phyloP scores from a whole-genome alignment of 2,888 invertebrate species.

The Lordiphosa fenestrarum region DNA sequence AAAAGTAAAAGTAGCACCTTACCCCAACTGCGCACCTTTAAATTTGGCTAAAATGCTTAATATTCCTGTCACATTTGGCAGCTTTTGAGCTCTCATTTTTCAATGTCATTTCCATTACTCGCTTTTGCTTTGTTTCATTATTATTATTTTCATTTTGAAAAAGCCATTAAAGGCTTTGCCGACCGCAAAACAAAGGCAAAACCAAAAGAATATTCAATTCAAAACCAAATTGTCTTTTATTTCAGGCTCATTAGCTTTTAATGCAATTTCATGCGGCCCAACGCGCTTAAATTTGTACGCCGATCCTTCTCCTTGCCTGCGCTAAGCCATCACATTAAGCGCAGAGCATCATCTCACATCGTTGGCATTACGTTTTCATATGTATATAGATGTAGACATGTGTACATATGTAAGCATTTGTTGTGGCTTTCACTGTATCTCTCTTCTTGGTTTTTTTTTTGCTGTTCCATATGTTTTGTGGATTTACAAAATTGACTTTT shows the following conservation, averaged over 20 bases:
- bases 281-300: conserved; percentile 63
- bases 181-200: conserved; percentile 15
- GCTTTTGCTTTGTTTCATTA: conserved; percentile 9
- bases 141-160: conserved; percentile 18
- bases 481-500: conserved; percentile 69
- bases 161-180: conserved; percentile 27
- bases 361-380: conserved; percentile 56
- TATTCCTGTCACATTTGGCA: conserved; percentile 18
- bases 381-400: conserved; percentile 4
- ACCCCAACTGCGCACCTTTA: background rate
- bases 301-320: conserved; percentile 21
- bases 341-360: conserved; percentile 40
- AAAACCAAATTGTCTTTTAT: conserved; percentile 69
- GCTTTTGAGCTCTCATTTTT: background rate
- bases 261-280: conserved; percentile 73
- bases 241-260: conserved; percentile 71
- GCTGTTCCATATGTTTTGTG: conserved; percentile 63
- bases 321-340: background rate
- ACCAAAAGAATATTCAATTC: conserved; percentile 48
- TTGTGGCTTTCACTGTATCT: too few relatives aligned
- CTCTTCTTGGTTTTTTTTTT: too few relatives aligned
- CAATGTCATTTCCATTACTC: conserved; percentile 5
- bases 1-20: too few relatives aligned
- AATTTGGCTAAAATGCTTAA: background rate
- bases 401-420: conserved; percentile 16